Conservation (phyloP, 2,113 vertebrate genomes). For the Hippocampus mohnikei region DNA sequence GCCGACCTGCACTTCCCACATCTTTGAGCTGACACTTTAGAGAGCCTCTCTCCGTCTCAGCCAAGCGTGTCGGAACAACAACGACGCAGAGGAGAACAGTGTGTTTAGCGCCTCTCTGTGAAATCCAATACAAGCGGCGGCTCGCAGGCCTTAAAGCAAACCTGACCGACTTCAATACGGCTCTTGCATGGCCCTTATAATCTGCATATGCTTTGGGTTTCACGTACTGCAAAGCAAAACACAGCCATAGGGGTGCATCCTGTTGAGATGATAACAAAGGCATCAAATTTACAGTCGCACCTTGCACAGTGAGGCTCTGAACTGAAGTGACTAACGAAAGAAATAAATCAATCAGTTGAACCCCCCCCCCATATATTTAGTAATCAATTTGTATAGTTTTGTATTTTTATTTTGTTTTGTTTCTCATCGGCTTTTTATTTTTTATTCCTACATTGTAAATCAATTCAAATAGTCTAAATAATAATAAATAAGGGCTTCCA, state of each 20-base stretch:
- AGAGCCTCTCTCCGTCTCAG: slow-evolving; percentile 56
- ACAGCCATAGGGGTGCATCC: not conserved
- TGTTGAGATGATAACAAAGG: not conserved
- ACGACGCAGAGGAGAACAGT: slow-evolving; percentile 66
- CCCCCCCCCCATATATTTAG: too few species aligned
- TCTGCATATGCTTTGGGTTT: slow-evolving; percentile 1
- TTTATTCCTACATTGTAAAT: too few species aligned
- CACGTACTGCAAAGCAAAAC: not conserved
- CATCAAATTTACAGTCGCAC: not conserved
- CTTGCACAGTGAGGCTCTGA: not conserved
- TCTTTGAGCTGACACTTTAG: slow-evolving; percentile 66
- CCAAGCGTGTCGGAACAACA: slow-evolving; percentile 68
- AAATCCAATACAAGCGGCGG: slow-evolving; percentile 71
- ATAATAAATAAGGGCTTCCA: too few species aligned
- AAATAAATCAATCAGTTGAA: not conserved
- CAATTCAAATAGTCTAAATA: too few species aligned
- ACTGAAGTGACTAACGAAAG: not conserved
- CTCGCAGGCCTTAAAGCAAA: slow-evolving; percentile 16
- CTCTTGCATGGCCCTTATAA: not conserved
- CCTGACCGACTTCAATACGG: not conserved
- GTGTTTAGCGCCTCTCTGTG: slow-evolving; percentile 70
- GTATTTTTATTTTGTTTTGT: not conserved
- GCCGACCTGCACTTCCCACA: slow-evolving; percentile 62
- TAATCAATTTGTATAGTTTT: not conserved
- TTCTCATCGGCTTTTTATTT: too few species aligned